Evolutionary conservation across 1,140 invertebrate species (phyloP).

Genomic region (Solenopsis invicta): DNA sequence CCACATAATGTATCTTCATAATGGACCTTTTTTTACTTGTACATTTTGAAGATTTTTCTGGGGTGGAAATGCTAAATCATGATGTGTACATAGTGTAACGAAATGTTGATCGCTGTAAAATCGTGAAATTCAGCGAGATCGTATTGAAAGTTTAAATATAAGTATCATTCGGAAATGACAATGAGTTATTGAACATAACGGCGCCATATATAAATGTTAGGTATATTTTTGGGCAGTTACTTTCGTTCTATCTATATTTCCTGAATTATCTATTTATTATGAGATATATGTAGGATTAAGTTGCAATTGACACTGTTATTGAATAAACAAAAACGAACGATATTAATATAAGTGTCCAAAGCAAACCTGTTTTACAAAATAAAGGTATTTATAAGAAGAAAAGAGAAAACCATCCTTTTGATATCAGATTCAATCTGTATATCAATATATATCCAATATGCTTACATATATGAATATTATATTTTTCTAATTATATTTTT

Average conservation of each 20-base stretch:
- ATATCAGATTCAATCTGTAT: background rate
- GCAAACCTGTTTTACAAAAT: slow-evolving; percentile 75
- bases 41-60: background rate
- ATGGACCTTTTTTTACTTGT: background rate
- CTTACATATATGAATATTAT: background rate
- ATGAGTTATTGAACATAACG: slow-evolving; percentile 4
- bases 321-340: slow-evolving; percentile 51
- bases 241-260: slow-evolving; percentile 35
- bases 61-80: slow-evolving; percentile 28
- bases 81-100: slow-evolving; percentile 71
- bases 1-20: too few relatives aligned
- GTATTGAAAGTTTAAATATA: slow-evolving; percentile 37
- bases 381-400: slow-evolving; percentile 79
- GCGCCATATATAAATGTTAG: slow-evolving; percentile 9
- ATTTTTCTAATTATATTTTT: background rate
- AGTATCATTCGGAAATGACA: slow-evolving; percentile 12
- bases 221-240: slow-evolving; percentile 36
- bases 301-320: slow-evolving; percentile 56
- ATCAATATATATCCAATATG: background rate
- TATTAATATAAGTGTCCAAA: slow-evolving; percentile 53
- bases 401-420: background rate
- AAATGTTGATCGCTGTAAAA: slow-evolving; percentile 58
- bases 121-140: slow-evolving; percentile 26
- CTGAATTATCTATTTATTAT: slow-evolving; percentile 48
- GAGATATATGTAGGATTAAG: slow-evolving; percentile 33